Conservation (phyloP, 2,888 invertebrate genomes). For the Rotaria macrura region DNA sequence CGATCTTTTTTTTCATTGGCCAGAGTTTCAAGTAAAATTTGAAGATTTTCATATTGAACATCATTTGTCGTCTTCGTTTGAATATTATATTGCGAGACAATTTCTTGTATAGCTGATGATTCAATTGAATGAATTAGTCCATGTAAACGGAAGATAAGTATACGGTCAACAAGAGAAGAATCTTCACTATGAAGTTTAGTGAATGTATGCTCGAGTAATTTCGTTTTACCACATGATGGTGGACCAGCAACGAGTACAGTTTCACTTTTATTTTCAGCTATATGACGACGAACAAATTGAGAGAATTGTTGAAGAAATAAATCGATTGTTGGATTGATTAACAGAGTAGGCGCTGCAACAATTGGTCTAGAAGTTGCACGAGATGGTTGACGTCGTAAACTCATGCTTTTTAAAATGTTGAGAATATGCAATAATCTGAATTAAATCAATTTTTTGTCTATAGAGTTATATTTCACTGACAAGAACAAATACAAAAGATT, state of each 20-base stretch:
- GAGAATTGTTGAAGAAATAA: constrained; percentile 1
- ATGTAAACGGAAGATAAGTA: background rate
- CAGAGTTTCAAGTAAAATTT: background rate
- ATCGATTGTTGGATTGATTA: background rate
- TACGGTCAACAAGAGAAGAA: background rate
- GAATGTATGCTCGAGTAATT: constrained; percentile 1
- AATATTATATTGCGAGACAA: background rate
- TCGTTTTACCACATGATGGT: constrained; percentile 5
- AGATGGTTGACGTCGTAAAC: background rate
- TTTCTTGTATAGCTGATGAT: constrained; percentile 4
- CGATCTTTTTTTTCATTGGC: background rate
- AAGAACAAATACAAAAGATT: no score
- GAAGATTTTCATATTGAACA: background rate
- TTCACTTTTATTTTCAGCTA: background rate
- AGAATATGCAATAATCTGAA: no score
- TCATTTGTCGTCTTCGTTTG: background rate
- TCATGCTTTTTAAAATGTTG: background rate
- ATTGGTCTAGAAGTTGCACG: background rate
- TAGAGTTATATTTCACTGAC: no score
- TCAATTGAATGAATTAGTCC: constrained; percentile 1
- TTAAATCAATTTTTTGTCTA: no score
- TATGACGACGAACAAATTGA: background rate
- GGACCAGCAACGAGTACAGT: background rate
- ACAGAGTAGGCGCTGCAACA: background rate
- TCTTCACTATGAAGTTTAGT: background rate